Evolutionary conservation across 2,113 vertebrate genomes (phyloP).

Genomic region (Sialia sialis): DNA sequence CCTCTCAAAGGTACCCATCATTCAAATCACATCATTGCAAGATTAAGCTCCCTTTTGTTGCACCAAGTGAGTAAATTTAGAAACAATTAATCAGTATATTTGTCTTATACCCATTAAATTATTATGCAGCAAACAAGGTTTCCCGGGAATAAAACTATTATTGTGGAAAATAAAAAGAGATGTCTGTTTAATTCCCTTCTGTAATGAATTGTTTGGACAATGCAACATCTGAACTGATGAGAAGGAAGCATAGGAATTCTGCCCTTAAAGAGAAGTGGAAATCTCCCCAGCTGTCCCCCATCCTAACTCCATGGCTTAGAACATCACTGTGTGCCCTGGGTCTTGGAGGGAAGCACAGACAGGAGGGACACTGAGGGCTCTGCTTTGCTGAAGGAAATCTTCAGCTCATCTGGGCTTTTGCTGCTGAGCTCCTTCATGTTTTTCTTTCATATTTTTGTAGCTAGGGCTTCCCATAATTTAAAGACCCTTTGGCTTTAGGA

Average conservation of each 20-base stretch:
- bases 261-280: background rate
- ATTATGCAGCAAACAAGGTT: conserved; percentile 20
- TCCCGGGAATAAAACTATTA: conserved; percentile 47
- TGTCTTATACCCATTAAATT: conserved; percentile 64
- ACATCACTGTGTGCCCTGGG: background rate
- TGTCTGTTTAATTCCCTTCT: conserved; percentile 31
- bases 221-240: background rate
- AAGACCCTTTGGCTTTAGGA: background rate
- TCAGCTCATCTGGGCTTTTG: background rate
- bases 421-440: background rate
- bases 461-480: background rate
- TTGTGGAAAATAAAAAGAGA: conserved; percentile 38
- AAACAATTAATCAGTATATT: conserved; percentile 63
- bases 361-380: background rate
- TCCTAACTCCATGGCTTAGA: background rate
- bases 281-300: background rate
- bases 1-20: conserved; percentile 39
- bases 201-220: conserved; percentile 17
- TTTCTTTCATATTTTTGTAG: background rate
- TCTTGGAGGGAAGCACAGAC: background rate
- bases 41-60: conserved; percentile 52
- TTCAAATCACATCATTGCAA: conserved; percentile 64
- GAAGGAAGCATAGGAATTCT: conserved; percentile 24
- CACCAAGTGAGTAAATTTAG: conserved; percentile 58
- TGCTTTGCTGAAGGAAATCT: background rate